Conservation (phyloP, 1,140 invertebrate species). For the Euglossa dilemma region DNA sequence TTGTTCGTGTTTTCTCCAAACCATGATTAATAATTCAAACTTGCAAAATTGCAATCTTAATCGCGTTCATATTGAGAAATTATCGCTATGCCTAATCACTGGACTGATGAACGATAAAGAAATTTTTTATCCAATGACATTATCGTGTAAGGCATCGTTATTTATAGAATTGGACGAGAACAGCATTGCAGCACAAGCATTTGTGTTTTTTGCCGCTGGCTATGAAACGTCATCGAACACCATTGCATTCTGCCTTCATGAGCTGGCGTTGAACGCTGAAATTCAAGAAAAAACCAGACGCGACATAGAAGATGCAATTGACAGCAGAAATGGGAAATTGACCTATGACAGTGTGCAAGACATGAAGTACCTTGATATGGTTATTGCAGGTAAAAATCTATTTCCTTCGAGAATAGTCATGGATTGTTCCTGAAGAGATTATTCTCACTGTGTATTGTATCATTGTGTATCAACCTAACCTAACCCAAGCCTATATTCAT, state of each 20-base stretch:
- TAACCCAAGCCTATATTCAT: too few relatives aligned
- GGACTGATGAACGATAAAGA: not conserved
- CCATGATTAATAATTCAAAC: not conserved
- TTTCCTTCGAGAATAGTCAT: not conserved
- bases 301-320: conserved; percentile 84
- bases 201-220: conserved; percentile 88
- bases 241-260: conserved; percentile 86
- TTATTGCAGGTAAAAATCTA: conserved; percentile 81
- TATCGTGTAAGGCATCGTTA: conserved; percentile 18
- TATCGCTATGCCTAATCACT: not conserved
- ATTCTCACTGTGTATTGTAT: too few relatives aligned
- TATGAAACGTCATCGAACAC: conserved; percentile 90
- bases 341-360: conserved; percentile 85
- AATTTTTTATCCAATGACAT: not conserved
- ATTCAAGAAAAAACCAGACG: conserved; percentile 85
- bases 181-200: conserved; percentile 86
- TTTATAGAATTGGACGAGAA: conserved; percentile 83
- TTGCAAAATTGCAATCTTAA: not conserved
- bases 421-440: not conserved
- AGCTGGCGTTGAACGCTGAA: conserved; percentile 87
- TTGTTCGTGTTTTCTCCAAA: not conserved
- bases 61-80: not conserved
- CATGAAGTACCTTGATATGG: conserved; percentile 85
- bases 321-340: conserved; percentile 80
- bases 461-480: too few relatives aligned